Conservation (phyloP, 1,140 invertebrate species). For the Drosophila burlai region DNA sequence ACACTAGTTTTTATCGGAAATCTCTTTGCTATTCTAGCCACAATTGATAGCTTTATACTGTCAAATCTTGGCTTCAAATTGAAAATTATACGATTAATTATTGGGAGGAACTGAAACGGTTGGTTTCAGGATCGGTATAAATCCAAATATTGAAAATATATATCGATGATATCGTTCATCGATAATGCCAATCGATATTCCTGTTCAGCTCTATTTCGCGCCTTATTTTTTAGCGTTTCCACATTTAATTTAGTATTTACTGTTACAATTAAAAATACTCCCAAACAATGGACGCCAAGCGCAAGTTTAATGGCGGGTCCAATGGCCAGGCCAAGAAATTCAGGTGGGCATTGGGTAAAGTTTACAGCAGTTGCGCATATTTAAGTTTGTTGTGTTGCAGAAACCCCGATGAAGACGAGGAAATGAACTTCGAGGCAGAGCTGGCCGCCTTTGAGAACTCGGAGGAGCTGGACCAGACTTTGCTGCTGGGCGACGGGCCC, state of each 20-base stretch:
- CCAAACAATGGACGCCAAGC: constrained; percentile 62
- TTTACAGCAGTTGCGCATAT: not conserved
- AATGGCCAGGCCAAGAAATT: constrained; percentile 64
- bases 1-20: constrained; percentile 2
- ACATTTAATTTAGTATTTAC: constrained; percentile 27
- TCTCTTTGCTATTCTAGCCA: no score
- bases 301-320: constrained; percentile 54
- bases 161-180: no score
- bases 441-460: constrained; percentile 87
- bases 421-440: constrained; percentile 88
- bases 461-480: constrained; percentile 86
- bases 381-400: constrained; percentile 14
- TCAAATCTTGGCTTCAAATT: not conserved
- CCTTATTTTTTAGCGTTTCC: constrained; percentile 45
- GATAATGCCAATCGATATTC: not conserved
- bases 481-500: constrained; percentile 87
- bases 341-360: constrained; percentile 28
- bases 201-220: constrained; percentile 26
- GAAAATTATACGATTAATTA: not conserved
- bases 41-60: no score
- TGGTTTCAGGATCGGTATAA: not conserved
- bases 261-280: not conserved
- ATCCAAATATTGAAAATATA: not conserved
- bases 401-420: constrained; percentile 86
- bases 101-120: not conserved